Conservation (phyloP, 2,888 invertebrate genomes). For the Hypselothyrea guttata region DNA sequence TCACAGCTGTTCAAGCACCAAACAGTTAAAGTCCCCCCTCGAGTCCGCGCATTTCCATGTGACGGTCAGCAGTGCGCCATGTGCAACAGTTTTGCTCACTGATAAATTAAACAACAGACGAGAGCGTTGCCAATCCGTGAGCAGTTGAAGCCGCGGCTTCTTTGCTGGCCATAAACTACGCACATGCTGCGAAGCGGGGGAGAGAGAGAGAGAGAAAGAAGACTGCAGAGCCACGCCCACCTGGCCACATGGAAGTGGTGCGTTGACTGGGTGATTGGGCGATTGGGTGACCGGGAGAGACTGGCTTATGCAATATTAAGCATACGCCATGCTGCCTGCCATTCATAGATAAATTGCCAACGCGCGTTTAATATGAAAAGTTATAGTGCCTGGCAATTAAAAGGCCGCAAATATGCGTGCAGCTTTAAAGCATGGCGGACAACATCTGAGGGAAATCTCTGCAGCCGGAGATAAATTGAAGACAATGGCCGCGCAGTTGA, state of each 20-base stretch:
- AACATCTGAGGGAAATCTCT: slow-evolving; percentile 1
- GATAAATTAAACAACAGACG: slow-evolving; percentile 68
- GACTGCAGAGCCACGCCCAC: slow-evolving; percentile 24
- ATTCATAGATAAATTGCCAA: slow-evolving; percentile 67
- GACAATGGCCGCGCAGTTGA: slow-evolving; percentile 1
- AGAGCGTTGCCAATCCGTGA: slow-evolving; percentile 39
- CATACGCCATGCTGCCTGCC: slow-evolving; percentile 63
- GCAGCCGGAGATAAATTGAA: slow-evolving; percentile 12
- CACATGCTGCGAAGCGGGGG: slow-evolving; percentile 7
- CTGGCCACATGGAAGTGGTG: slow-evolving; percentile 38
- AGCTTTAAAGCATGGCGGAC: slow-evolving; percentile 16
- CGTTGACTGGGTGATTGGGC: slow-evolving; percentile 24
- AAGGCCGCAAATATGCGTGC: slow-evolving; percentile 25
- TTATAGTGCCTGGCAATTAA: slow-evolving; percentile 59
- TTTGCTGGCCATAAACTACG: slow-evolving; percentile 63
- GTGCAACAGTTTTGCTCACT: slow-evolving; percentile 67
- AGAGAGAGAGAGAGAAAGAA: not conserved
- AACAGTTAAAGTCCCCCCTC: slow-evolving; percentile 17
- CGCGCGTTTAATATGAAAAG: slow-evolving; percentile 67
- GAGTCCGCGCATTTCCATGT: slow-evolving; percentile 43
- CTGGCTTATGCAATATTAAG: slow-evolving; percentile 69
- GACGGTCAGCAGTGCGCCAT: slow-evolving; percentile 47
- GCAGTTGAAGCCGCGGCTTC: slow-evolving; percentile 56
- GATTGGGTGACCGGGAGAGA: slow-evolving; percentile 17
- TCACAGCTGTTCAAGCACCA: slow-evolving; percentile 35